These are phyloP conservation scores for Gavia stellata DNA, from an alignment of 2,113 vertebrate species.

Conservation along the genomic window DNA sequence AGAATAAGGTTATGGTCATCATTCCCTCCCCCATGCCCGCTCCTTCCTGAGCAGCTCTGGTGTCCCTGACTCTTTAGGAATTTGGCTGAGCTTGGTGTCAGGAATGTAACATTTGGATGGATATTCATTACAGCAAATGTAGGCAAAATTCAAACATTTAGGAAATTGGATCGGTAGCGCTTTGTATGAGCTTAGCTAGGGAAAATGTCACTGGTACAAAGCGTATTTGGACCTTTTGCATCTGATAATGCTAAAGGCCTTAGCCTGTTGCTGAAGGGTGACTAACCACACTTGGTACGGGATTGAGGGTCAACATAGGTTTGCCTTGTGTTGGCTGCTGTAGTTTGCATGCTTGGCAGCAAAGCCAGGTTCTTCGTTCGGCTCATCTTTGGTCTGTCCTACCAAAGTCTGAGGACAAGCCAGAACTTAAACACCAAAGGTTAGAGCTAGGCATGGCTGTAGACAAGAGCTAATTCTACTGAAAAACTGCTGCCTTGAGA, in stretches of 20 bases:
- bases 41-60: neutral
- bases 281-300: neutral
- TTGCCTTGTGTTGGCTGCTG: neutral
- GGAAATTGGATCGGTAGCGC: accelerated
- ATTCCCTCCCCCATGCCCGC: accelerated
- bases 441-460: neutral
- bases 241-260: neutral
- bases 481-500: neutral
- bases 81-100: neutral
- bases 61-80: neutral
- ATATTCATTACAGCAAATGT: neutral
- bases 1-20: neutral
- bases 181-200: neutral
- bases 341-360: neutral
- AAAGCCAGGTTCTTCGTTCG: neutral
- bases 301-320: neutral
- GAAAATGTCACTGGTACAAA: neutral
- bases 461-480: neutral
- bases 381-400: neutral
- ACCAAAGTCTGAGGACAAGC: neutral
- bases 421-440: neutral
- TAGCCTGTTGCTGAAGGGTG: neutral
- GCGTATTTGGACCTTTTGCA: neutral
- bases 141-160: neutral
- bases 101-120: neutral